Base-by-base conservation (phyloP, 1,140 invertebrate genomes). In the Eufriesea mexicana region DNA sequence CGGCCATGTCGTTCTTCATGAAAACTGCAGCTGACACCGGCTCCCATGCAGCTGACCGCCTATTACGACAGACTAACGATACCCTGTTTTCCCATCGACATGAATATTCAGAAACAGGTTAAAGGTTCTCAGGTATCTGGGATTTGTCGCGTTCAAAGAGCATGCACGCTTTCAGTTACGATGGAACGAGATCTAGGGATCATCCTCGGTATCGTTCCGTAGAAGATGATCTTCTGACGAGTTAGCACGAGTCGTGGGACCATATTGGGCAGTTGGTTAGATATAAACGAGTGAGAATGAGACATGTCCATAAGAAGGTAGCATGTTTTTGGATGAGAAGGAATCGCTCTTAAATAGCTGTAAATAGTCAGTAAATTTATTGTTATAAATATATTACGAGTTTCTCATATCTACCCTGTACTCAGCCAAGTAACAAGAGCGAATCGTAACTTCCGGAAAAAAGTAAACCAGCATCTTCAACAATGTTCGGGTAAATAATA, bases 1-100 rank as follows among this genome's bases (percentile, higher is more conserved):
- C 68, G 47, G 64, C 76, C 80, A 87, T 86, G 83, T 84, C 84
- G 78, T 85, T 68, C 25, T 79, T 70, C 79, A 80, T 89, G 55
- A 89, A 89, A 85, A 35, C 89, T 90, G 62, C 83, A 90, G 74
- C 35, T 64, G 76, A 73, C 84, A 84, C 51, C 51, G 70, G 57
- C n/a, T 86, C 51, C 66, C 47, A 49, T 57, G 12, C 51, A 57
- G 70, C 51, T 72, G 51, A 73, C 57, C 78, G 59, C 20, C 16
- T 51, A 47, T 51, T 49, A 28, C 5, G 61, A 12, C 68, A n/a
- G 55, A 18, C 42, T 54, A 55, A 75, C 49, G 51, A 81, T 42
- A 18, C 28, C 7, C 16, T 12, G 4, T 35, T 73, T 51, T 64
- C 42, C 20, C 42, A 23, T 49, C 20, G 0, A 6, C 45, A 45